phyloP scores from a whole-genome alignment of 2,888 invertebrate species.

The Hydropsyche betteni region DNA sequence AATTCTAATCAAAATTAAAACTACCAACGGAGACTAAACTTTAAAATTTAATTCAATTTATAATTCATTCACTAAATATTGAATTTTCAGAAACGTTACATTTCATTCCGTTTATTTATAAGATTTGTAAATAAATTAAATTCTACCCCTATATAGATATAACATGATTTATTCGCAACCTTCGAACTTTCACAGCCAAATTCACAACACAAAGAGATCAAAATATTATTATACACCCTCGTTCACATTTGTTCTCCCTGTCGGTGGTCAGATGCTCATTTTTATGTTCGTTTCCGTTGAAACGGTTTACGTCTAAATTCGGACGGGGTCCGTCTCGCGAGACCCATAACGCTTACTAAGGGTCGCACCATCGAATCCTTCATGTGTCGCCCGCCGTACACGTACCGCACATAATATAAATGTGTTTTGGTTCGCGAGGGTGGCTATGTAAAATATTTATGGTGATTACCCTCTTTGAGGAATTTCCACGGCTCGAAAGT shows the following conservation, averaged over 20 bases:
- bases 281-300: conserved; percentile 41
- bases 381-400: conserved; percentile 45
- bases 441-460: conserved; percentile 45
- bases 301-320: conserved; percentile 39
- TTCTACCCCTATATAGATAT: too few species aligned
- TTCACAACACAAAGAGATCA: not conserved
- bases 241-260: not conserved
- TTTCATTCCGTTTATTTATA: too few species aligned
- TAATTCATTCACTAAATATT: too few species aligned
- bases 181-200: not conserved
- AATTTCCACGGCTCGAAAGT: conserved; percentile 19
- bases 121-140: too few species aligned
- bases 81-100: too few species aligned
- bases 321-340: conserved; percentile 37
- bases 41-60: too few species aligned
- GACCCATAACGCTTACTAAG: conserved; percentile 46
- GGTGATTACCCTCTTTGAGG: conserved; percentile 45
- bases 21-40: too few species aligned
- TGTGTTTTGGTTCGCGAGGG: too few species aligned
- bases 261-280: conserved; percentile 37
- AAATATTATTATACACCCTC: not conserved
- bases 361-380: conserved; percentile 48
- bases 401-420: not conserved
- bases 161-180: not conserved
- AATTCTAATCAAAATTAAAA: too few species aligned